phyloP scores from a whole-genome alignment of 2,113 vertebrate genomes.

The Eudyptes chrysolophus region DNA sequence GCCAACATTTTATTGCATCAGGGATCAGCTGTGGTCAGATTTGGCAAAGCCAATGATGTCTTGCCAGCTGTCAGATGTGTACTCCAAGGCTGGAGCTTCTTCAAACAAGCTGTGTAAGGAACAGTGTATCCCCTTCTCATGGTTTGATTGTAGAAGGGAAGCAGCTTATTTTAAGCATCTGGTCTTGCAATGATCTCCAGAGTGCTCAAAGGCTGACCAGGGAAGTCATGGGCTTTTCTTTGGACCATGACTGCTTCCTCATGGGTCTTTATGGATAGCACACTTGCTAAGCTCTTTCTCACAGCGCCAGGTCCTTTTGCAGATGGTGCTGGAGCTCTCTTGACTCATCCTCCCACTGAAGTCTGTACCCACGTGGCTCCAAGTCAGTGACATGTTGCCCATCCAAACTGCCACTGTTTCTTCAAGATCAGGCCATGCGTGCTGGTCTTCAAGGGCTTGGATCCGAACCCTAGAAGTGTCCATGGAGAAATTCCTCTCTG shows the following conservation, averaged over 20 bases:
- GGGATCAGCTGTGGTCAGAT: neutral
- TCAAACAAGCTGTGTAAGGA: neutral
- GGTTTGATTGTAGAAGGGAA: neutral
- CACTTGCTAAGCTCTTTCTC: neutral
- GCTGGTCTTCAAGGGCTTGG: neutral
- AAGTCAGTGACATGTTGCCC: neutral
- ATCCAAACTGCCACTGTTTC: neutral
- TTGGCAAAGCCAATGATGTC: neutral
- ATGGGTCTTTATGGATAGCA: neutral
- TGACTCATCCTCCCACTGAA: neutral
- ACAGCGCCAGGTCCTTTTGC: neutral
- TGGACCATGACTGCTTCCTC: neutral
- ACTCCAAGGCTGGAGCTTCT: neutral
- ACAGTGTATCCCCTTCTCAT: neutral
- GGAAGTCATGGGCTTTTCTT: neutral
- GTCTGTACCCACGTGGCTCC: neutral
- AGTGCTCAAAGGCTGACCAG: neutral
- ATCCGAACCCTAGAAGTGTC: neutral
- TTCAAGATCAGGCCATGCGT: neutral
- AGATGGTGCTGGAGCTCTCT: neutral
- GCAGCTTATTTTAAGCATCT: neutral
- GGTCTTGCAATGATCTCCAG: neutral
- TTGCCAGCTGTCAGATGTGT: neutral
- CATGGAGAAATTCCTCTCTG: slow-evolving; percentile 7
- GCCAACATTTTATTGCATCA: neutral